Percentiles rank a stretch among this genome's conserved stretches.
Conservation (phyloP, 1,140 invertebrate species). For the Macrocentrus cingulum region DNA sequence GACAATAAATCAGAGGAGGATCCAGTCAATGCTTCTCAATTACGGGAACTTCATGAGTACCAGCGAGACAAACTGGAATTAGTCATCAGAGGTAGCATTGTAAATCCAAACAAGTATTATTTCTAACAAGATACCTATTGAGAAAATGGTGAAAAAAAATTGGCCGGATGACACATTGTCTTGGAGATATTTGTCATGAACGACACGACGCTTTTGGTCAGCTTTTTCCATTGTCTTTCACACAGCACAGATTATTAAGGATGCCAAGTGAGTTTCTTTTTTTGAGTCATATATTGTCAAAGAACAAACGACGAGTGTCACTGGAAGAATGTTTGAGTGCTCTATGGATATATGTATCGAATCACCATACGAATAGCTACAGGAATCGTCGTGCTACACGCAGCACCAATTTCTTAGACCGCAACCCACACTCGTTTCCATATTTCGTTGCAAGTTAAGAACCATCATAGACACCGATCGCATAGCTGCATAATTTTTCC, state of each 20-base stretch:
- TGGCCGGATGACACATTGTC: conserved; percentile 28
- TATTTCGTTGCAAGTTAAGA: neutral
- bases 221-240: neutral
- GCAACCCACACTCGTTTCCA: conserved; percentile 8
- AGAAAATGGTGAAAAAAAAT: too few species aligned
- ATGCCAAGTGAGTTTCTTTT: conserved; percentile 12
- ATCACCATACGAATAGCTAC: conserved; percentile 32
- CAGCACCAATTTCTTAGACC: conserved; percentile 22
- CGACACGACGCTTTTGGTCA: too few species aligned
- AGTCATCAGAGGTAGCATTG: conserved; percentile 36
- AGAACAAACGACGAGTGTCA: too few species aligned
- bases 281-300: neutral
- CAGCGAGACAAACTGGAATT: conserved; percentile 50
- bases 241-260: conserved; percentile 1
- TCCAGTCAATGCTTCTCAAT: too few species aligned
- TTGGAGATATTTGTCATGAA: conserved; percentile 15
- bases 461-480: neutral
- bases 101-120: neutral
- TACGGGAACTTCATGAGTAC: conserved; percentile 30
- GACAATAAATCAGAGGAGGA: too few species aligned
- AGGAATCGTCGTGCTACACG: conserved; percentile 25
- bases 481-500: too few species aligned
- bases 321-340: too few species aligned
- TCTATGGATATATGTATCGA: conserved; percentile 16
- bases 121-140: too few species aligned